phyloP scores from a whole-genome alignment of 2,888 invertebrate species.

The Alsophila aescularia region DNA sequence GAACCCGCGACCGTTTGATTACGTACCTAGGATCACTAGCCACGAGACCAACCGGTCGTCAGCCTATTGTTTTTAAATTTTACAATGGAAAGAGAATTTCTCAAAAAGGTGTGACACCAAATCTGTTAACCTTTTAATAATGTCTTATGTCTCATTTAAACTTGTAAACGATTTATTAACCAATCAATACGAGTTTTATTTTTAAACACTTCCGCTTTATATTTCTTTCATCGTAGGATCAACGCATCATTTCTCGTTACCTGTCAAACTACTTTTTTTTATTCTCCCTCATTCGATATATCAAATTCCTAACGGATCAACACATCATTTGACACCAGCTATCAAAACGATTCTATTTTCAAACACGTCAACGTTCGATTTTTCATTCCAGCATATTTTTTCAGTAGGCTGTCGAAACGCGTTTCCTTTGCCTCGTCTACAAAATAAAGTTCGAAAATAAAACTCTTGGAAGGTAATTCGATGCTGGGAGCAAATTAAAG shows the following conservation, averaged over 20 bases:
- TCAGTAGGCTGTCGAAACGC: slow-evolving; percentile 66
- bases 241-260: slow-evolving; percentile 1
- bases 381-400: slow-evolving; percentile 51
- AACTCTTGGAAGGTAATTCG: slow-evolving; percentile 79
- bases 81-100: no score
- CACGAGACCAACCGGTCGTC: no score
- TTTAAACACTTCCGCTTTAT: neutral
- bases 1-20: no score
- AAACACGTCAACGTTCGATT: slow-evolving; percentile 31
- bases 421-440: slow-evolving; percentile 69
- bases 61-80: no score
- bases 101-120: no score
- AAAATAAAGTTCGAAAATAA: slow-evolving; percentile 72
- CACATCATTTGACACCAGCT: slow-evolving; percentile 15
- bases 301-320: slow-evolving; percentile 18
- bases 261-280: neutral
- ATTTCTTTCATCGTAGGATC: neutral
- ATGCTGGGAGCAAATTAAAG: slow-evolving; percentile 79
- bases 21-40: no score
- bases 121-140: no score
- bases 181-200: neutral
- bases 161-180: no score
- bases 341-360: slow-evolving; percentile 28
- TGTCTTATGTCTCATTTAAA: no score
- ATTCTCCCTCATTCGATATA: slow-evolving; percentile 10